Percentiles rank a stretch among this genome's conserved stretches.
phyloP scores from a whole-genome alignment of 1,140 invertebrate species.

The Cydia strobilella region DNA sequence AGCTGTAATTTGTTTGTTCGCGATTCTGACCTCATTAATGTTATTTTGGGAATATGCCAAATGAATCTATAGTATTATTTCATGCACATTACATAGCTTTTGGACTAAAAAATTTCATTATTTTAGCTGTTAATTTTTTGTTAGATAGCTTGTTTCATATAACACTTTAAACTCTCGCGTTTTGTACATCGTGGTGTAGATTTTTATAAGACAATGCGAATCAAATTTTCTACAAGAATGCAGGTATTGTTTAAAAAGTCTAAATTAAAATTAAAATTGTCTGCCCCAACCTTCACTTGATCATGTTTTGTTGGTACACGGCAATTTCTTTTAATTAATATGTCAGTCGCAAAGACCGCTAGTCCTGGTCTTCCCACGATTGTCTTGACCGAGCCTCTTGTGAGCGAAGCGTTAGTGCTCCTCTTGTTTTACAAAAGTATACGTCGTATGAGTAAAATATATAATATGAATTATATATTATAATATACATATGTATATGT shows the following conservation, averaged over 20 bases:
- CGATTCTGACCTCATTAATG: conserved; percentile 29
- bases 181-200: no score
- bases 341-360: conserved; percentile 26
- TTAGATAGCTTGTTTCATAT: background rate
- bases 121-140: background rate
- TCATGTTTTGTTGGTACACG: conserved; percentile 1
- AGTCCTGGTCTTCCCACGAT: background rate
- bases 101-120: background rate
- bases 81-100: background rate
- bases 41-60: conserved; percentile 30
- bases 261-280: background rate
- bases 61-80: conserved; percentile 23
- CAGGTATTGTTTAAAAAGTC: background rate
- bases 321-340: conserved; percentile 33
- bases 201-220: no score
- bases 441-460: no score
- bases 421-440: background rate
- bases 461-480: no score
- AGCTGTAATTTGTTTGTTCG: conserved; percentile 23
- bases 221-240: no score
- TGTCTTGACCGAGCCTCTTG: conserved; percentile 12
- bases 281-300: background rate
- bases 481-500: no score
- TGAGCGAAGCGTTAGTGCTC: conserved; percentile 2
- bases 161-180: no score